Evolutionary conservation across 2,113 vertebrate genomes (phyloP).

Genomic region (Kryptolebias marmoratus): DNA sequence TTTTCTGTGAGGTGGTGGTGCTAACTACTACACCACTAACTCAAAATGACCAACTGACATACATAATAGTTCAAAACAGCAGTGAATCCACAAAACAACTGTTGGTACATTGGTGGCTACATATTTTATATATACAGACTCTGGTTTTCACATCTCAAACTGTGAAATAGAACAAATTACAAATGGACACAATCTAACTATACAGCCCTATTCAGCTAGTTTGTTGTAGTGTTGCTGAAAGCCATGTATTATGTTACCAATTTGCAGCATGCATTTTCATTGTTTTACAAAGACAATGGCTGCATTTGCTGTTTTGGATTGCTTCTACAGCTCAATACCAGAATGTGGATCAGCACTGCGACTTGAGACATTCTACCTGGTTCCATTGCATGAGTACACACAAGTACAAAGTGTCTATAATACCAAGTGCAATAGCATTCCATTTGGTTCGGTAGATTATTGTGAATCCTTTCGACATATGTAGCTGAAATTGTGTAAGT

Average conservation of each 20-base stretch:
- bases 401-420: constrained; percentile 18
- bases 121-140: too few species aligned
- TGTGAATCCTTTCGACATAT: constrained; percentile 35
- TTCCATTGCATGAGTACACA: constrained; percentile 19
- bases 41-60: too few species aligned
- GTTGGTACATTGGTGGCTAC: too few species aligned
- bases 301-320: not conserved
- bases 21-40: too few species aligned
- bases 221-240: not conserved
- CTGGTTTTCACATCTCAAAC: too few species aligned
- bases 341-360: constrained; percentile 23
- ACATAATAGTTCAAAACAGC: too few species aligned
- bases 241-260: not conserved
- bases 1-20: too few species aligned
- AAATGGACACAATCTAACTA: too few species aligned
- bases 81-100: too few species aligned
- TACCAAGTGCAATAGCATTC: constrained; percentile 10
- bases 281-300: too few species aligned
- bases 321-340: not conserved
- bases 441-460: constrained; percentile 25
- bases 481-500: constrained; percentile 38
- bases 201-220: not conserved
- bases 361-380: constrained; percentile 20
- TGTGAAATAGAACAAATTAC: too few species aligned
- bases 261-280: not conserved